Evolutionary conservation across 1,140 invertebrate species (phyloP), one percentile per base, ranked within the genome.

Genomic region (Macrotrachela quadricornifera): DNA sequence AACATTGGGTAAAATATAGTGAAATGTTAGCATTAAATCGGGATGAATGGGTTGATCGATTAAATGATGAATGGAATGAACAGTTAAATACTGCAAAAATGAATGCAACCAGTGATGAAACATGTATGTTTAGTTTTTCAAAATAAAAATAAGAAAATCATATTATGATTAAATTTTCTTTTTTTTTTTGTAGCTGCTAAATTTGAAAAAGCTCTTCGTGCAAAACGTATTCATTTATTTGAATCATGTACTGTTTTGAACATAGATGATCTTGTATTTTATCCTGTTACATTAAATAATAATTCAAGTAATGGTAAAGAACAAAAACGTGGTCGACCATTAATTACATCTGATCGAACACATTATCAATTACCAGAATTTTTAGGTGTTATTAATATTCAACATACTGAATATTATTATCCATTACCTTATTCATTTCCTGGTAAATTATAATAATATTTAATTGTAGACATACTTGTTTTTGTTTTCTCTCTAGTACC

Each of bases 351-450:
- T n/a, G 46, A 53, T 17, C 46, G 21, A 13, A 17, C 38, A 0
- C 44, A 53, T 21, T 47, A 43, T 36, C 46, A 53, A 18, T 30
- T 53, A 30, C 51, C 51, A 36, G 10, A 13, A 15, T 44, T 46
- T 14, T 40, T 44, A 13, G 15, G 46, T 15, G 46, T 53, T 16
- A 36, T 36, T 30, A 46, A 53, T 71, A 79, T 88, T 4, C 91
- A 96, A 64, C 85, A 91, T 60, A 90, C 86, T 1, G 85, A 87
- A 62, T 97, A 90, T 71, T 96, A 91, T 68, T 95, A 92, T 73
- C 86, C 88, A 12, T 87, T 62, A 78, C 83, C 44, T 79, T 80
- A 57, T 49, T 49, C 37, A 44, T 91, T 88, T 75, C 87, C 87
- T 68, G 73, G 87, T 90, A 74, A 77, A 77, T 71, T 10, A 21